Percentiles rank a stretch among this genome's conserved stretches.
Evolutionary conservation across 2,797 vertebrate species (phyloP).

Genomic region (Varecia variegata): DNA sequence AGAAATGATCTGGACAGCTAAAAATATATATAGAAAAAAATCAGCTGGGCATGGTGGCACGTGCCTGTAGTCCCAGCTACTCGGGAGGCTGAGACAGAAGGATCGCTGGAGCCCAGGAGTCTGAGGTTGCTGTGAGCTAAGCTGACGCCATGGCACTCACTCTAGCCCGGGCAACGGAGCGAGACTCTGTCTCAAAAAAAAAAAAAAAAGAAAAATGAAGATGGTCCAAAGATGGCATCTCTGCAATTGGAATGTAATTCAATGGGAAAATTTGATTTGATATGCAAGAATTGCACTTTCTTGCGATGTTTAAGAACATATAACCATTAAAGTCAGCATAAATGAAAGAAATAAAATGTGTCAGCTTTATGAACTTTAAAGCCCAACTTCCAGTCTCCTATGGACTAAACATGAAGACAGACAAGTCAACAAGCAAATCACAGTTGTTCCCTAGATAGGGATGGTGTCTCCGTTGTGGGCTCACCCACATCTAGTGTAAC

Average conservation of each 20-base stretch:
- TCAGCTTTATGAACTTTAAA: background rate
- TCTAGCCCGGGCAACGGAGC: too few species aligned
- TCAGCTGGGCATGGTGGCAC: too few species aligned
- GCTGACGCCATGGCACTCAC: too few species aligned
- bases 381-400: background rate
- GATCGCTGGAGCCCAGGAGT: too few species aligned
- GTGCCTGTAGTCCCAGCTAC: too few species aligned
- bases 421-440: background rate
- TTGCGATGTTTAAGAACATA: background rate
- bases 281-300: background rate
- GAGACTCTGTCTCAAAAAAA: too few species aligned
- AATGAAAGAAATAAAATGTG: background rate
- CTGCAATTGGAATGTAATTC: background rate
- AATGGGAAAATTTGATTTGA: background rate
- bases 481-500: background rate
- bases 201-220: background rate
- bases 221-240: background rate
- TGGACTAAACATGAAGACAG: background rate
- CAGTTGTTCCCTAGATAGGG: background rate
- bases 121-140: too few species aligned
- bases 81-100: too few species aligned
- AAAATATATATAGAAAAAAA: too few species aligned
- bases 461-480: background rate
- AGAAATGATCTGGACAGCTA: too few species aligned
- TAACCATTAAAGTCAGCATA: background rate